Evolutionary conservation across 2,797 vertebrate genomes (phyloP), one percentile per base, ranked within the genome.

Genomic region (Podargus strigoides): DNA sequence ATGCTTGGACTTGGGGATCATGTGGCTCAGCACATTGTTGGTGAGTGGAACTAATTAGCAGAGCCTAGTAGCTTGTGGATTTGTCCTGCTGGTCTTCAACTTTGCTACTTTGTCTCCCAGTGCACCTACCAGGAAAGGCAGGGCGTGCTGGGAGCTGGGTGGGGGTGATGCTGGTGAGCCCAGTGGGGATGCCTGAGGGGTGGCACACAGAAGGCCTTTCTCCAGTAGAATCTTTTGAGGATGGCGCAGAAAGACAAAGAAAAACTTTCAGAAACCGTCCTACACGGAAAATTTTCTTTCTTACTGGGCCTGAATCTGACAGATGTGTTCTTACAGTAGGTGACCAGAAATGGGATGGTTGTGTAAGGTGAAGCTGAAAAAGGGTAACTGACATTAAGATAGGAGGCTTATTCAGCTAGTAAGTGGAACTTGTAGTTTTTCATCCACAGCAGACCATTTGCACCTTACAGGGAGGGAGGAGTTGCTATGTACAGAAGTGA

Each of bases 71-170:
- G 24, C 24, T 84, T 60, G 28, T 64, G 62, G 19, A n/a, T 84
- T 79, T 79, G 41, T 59, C 36, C 41, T 77, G 2, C 64, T 79
- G 46, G 28, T 81, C 59, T 82, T 79, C 26, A 68, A 23, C 42
- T 52, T 87, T 0, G 0, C 32, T 75, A 53, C 37, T 72, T 72
- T 42, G 8, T 55, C 28, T 82, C 34, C 47, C 47, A 28, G 20
- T 5, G 28, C 15, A 26, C 9, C 39, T 26, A 14, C 5, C 24
- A 19, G 49, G 41, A 37, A 42, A 72, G 27, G 32, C 34, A 36
- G 0, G 9, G 1, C 0, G 1, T 28, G 37, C n/a, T 30, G 53
- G 44, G 17, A 53, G 7, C 49, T 28, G 32, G 23, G 16, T 68
- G 37, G n/a, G 27, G n/a, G 27, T 30, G 36, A 64, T 73, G 36